Conservation (phyloP, 2,113 vertebrate species). For the Hippocampus comes region DNA sequence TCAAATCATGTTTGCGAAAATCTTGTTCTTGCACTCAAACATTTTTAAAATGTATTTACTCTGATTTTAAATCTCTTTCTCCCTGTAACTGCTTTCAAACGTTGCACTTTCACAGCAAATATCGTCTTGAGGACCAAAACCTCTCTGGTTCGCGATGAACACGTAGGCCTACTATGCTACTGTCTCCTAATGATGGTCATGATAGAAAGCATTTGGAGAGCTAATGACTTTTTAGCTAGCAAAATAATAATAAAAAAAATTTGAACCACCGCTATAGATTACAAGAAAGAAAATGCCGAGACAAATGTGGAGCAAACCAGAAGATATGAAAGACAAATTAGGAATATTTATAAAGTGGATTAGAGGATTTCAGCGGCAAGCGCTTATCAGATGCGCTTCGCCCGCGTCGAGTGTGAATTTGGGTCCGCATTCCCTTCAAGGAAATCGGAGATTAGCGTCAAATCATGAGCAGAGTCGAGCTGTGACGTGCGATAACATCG, state of each 20-base stretch:
- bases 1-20: too few species aligned
- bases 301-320: background rate
- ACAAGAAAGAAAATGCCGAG: background rate
- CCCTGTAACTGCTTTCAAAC: too few species aligned
- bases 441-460: conserved; percentile 34
- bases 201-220: too few species aligned
- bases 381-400: conserved; percentile 14
- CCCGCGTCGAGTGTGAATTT: conserved; percentile 19
- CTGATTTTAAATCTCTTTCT: too few species aligned
- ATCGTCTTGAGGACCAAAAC: too few species aligned
- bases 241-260: background rate
- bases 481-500: conserved; percentile 26
- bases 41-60: too few species aligned
- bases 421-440: conserved; percentile 4
- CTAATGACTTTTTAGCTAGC: too few species aligned
- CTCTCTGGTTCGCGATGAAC: too few species aligned
- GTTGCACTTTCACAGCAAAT: too few species aligned
- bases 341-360: conserved; percentile 3
- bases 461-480: conserved; percentile 9
- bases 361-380: conserved; percentile 13
- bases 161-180: too few species aligned
- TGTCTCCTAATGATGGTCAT: too few species aligned
- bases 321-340: background rate
- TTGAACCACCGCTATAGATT: background rate
- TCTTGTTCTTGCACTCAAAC: too few species aligned